phyloP scores from a whole-genome alignment of 1,140 invertebrate species.

The Pantala flavescens region DNA sequence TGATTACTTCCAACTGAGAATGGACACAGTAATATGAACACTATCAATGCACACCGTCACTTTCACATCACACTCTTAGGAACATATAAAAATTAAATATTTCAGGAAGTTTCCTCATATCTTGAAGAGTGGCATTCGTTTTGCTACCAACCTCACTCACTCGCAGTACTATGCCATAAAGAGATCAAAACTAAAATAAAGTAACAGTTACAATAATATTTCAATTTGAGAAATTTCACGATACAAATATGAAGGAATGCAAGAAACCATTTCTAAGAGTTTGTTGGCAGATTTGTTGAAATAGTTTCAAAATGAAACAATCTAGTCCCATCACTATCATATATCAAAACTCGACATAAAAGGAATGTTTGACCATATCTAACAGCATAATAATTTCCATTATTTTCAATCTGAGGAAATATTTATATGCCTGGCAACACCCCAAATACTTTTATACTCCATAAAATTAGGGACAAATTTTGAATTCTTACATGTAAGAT shows the following conservation, averaged over 20 bases:
- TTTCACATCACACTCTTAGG: slow-evolving; percentile 5
- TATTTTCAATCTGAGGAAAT: too few relatives aligned
- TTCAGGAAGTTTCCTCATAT: background rate
- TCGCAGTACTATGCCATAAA: background rate
- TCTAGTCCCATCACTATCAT: too few relatives aligned
- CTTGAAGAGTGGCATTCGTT: background rate
- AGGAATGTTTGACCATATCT: background rate
- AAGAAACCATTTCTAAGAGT: background rate
- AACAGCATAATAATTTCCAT: too few relatives aligned
- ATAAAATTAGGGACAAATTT: too few relatives aligned
- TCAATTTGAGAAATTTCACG: background rate
- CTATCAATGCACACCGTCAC: background rate
- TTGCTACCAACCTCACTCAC: background rate
- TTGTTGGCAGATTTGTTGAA: too few relatives aligned
- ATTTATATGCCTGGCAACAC: too few relatives aligned
- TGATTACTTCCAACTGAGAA: slow-evolving; percentile 1
- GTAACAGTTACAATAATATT: background rate
- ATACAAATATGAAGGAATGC: background rate
- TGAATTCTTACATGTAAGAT: too few relatives aligned
- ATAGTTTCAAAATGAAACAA: too few relatives aligned
- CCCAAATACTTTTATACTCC: too few relatives aligned
- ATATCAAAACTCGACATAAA: background rate
- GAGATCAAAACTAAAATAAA: slow-evolving; percentile 8
- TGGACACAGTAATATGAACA: slow-evolving; percentile 9
- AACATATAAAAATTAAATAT: slow-evolving; percentile 8